These are phyloP conservation scores for Nipponia nippon DNA, from an alignment of 2,113 vertebrate species.

Conservation along the genomic window DNA sequence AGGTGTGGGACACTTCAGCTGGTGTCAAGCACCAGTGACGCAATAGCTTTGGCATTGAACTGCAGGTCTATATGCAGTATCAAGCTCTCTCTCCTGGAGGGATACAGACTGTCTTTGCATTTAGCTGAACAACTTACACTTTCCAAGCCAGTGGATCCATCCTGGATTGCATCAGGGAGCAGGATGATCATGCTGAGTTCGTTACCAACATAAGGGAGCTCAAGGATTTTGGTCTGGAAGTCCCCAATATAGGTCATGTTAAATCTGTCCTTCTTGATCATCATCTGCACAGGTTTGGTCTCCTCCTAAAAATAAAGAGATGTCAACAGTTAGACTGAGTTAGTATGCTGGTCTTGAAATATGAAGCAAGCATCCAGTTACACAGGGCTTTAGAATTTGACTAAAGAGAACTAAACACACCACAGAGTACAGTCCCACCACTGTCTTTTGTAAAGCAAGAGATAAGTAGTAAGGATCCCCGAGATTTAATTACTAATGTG, in stretches of 20 bases:
- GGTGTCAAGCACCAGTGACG: background rate
- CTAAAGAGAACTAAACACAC: background rate
- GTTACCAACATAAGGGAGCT: constrained; percentile 79
- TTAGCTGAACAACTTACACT: constrained; percentile 64
- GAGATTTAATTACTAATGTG: background rate
- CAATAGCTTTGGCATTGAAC: background rate
- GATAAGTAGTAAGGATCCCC: background rate
- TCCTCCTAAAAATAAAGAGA: constrained; percentile 62
- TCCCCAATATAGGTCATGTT: constrained; percentile 67
- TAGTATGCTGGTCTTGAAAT: background rate
- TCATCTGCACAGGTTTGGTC: constrained; percentile 82
- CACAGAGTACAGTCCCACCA: background rate
- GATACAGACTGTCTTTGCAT: background rate
- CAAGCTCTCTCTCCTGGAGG: background rate
- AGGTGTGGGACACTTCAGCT: background rate
- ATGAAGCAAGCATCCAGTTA: fast-evolving
- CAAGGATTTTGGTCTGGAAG: constrained; percentile 77
- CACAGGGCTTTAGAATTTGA: background rate
- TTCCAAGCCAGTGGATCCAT: constrained; percentile 79
- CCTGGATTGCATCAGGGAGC: constrained; percentile 76
- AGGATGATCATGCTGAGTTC: constrained; percentile 90
- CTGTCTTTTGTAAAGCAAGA: background rate
- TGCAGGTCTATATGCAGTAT: background rate
- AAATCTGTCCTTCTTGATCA: constrained; percentile 71
- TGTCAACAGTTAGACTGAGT: background rate